A percentile compares a stretch with the other conserved stretches of the same genome.
These are phyloP conservation scores for Tyrophagus putrescentiae DNA, from an alignment of 1,140 invertebrate genomes.

Conservation along the genomic window DNA sequence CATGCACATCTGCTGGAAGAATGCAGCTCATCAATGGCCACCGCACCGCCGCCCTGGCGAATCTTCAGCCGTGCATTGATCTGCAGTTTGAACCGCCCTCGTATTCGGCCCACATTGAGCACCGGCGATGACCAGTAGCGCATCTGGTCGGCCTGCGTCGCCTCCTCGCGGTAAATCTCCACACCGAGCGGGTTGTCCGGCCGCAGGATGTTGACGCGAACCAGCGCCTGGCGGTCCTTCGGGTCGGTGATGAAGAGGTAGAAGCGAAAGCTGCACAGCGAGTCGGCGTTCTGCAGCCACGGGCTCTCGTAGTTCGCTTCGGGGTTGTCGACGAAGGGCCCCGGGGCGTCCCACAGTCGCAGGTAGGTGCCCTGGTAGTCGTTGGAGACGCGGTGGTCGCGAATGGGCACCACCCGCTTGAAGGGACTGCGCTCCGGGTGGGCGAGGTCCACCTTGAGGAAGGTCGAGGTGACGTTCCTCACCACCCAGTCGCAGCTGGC, in stretches of 20 bases:
- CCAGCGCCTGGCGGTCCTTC: background rate
- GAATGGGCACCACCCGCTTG: background rate
- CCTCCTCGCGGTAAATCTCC: background rate
- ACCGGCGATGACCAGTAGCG: slow-evolving; percentile 18
- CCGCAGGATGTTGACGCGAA: background rate
- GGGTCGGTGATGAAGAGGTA: background rate
- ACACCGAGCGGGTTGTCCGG: background rate
- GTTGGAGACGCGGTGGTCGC: background rate
- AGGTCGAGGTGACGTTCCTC: slow-evolving; percentile 6
- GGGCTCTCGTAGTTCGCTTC: slow-evolving; percentile 3
- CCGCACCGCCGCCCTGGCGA: background rate
- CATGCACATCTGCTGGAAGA: slow-evolving; percentile 10
- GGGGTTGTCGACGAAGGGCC: background rate
- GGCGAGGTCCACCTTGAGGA: background rate
- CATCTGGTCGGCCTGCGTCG: background rate
- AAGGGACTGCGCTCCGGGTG: background rate
- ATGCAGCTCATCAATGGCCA: slow-evolving; percentile 27
- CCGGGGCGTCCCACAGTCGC: background rate
- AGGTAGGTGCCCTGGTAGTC: background rate
- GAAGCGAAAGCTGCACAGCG: background rate
- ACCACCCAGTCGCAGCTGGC: background rate
- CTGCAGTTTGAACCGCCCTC: slow-evolving; percentile 18
- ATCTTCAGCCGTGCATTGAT: slow-evolving; percentile 3
- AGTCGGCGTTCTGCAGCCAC: background rate
- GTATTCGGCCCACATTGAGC: slow-evolving; percentile 22